These are phyloP conservation scores for Parochlus steinenii DNA, from an alignment of 2,888 invertebrate species.

Conservation along the genomic window DNA sequence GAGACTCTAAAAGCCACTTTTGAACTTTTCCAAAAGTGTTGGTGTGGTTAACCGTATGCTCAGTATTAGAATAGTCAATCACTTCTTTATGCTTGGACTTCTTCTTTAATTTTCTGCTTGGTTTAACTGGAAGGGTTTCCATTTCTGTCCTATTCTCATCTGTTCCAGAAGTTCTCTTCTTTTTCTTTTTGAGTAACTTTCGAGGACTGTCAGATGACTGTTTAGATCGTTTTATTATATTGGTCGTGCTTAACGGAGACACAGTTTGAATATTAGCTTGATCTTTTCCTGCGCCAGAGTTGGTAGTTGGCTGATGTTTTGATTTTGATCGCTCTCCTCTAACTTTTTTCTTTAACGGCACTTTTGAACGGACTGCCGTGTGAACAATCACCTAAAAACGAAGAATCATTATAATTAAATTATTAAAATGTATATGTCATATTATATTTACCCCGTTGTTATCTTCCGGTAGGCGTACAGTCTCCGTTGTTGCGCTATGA, in stretches of 20 bases:
- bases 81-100: slow-evolving; percentile 45
- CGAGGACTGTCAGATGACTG: slow-evolving; percentile 21
- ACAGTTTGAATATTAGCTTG: not conserved
- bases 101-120: slow-evolving; percentile 36
- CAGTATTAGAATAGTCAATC: slow-evolving; percentile 31
- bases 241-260: not conserved
- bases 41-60: slow-evolving; percentile 32
- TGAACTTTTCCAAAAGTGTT: slow-evolving; percentile 58
- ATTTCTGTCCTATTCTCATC: slow-evolving; percentile 31
- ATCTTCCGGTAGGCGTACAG: slow-evolving; percentile 65
- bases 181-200: slow-evolving; percentile 27
- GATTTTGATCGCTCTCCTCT: slow-evolving; percentile 24
- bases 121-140: slow-evolving; percentile 22
- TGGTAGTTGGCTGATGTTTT: slow-evolving; percentile 17
- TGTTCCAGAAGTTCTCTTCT: slow-evolving; percentile 28
- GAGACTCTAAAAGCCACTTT: slow-evolving; percentile 66
- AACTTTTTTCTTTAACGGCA: slow-evolving; percentile 75
- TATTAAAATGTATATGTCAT: slow-evolving; percentile 1
- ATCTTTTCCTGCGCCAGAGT: slow-evolving; percentile 4
- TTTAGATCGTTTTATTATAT: slow-evolving; percentile 12
- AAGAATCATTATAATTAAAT: too few relatives aligned
- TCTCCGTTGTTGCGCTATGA: slow-evolving; percentile 79
- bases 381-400: slow-evolving; percentile 50
- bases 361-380: slow-evolving; percentile 70
- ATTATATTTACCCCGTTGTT: slow-evolving; percentile 38